Evolutionary conservation across 2,888 invertebrate species (phyloP).

Genomic region (Phortica magna): DNA sequence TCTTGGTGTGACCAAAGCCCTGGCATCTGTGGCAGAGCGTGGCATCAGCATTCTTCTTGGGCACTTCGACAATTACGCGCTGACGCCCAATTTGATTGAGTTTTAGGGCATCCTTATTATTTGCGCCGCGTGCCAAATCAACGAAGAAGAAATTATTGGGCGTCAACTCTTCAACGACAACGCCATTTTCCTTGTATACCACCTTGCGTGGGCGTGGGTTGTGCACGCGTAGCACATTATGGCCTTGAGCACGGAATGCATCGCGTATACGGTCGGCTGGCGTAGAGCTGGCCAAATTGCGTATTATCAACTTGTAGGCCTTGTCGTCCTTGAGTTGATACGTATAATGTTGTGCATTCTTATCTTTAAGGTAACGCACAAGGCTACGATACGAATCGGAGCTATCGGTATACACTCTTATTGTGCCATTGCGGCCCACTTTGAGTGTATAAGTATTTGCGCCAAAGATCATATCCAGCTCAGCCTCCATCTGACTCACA

Average conservation of each 20-base stretch:
- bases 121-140: background rate
- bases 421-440: background rate
- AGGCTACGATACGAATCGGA: background rate
- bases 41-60: slow-evolving; percentile 2
- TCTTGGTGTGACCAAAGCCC: slow-evolving; percentile 16
- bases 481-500: slow-evolving; percentile 1
- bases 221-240: too few relatives aligned
- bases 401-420: background rate
- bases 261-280: background rate
- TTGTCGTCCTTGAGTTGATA: slow-evolving; percentile 23
- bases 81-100: slow-evolving; percentile 11
- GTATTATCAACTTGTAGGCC: background rate
- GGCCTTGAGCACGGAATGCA: background rate
- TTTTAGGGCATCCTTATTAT: slow-evolving; percentile 17
- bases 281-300: slow-evolving; percentile 6
- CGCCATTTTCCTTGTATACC: slow-evolving; percentile 2
- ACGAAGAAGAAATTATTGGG: slow-evolving; percentile 27
- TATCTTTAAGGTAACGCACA: background rate
- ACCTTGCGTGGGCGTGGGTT: background rate
- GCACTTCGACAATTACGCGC: slow-evolving; percentile 6
- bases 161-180: too few relatives aligned
- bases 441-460: background rate
- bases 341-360: slow-evolving; percentile 15
- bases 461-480: background rate
- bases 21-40: slow-evolving; percentile 19